phyloP scores from a whole-genome alignment of 2,113 vertebrate genomes.

The Thunnus maccoyii region DNA sequence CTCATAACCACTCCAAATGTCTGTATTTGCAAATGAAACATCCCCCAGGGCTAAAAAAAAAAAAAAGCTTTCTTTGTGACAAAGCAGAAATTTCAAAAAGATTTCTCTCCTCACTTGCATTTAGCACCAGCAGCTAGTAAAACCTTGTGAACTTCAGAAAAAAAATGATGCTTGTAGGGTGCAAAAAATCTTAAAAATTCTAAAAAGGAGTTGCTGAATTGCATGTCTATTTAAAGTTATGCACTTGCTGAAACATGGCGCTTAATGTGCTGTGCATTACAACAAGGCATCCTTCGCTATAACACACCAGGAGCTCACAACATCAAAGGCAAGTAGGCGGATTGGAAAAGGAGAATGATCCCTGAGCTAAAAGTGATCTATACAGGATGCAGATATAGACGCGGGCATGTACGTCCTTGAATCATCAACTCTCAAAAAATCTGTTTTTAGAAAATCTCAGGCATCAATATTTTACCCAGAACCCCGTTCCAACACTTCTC shows the following conservation, averaged over 20 bases:
- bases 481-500: background rate
- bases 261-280: conserved; percentile 23
- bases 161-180: conserved; percentile 7
- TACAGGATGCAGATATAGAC: background rate
- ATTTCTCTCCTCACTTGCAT: background rate
- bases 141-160: background rate
- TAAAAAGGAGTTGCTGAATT: conserved; percentile 23
- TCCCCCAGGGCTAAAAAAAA: background rate
- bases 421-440: background rate
- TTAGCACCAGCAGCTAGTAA: background rate
- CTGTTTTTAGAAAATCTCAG: background rate
- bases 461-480: background rate
- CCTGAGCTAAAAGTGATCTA: conserved; percentile 23
- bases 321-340: conserved; percentile 45
- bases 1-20: conserved; percentile 5
- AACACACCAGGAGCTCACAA: conserved; percentile 31
- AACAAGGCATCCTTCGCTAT: conserved; percentile 13
- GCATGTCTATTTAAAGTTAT: conserved; percentile 25
- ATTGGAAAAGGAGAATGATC: conserved; percentile 21
- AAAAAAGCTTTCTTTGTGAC: conserved; percentile 5
- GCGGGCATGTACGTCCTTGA: background rate
- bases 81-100: conserved; percentile 30
- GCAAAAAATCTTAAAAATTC: background rate
- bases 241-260: conserved; percentile 20
- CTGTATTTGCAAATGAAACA: conserved; percentile 22